Evolutionary conservation across 2,888 invertebrate genomes (phyloP), one percentile per base, ranked within the genome.

Genomic region (Alcis repandata): DNA sequence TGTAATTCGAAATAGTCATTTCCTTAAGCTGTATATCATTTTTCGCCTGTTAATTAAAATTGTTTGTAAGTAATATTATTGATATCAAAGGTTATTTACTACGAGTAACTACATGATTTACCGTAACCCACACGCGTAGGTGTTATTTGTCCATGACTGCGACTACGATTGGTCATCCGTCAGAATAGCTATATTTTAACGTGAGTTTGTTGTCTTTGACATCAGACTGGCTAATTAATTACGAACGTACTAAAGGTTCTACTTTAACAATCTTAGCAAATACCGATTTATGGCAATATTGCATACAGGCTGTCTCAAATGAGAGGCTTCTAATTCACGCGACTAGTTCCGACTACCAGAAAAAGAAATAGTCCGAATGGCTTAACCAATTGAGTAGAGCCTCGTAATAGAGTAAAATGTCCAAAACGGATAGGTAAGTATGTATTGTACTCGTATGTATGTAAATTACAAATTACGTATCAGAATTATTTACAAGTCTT

Each of bases 131-230:
- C 15, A 8, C 3, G 53, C 54, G 61, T 48, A 11, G 54, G 54
- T 48, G 43, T 46, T 49, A 49, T 54, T 56, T 56, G 49, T 43
- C 36, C 32, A 13, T 62, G 56, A 51, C 41, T 36, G 38, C 19
- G 51, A 2, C n/a, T n/a, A n/a, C 13, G 38, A 32, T 46, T 48
- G 63, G 46, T 58, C 58, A 63, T 53, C 52, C 48, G 15, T 63
- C 43, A 11, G 27, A 36, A 43, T 32, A 64, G 46, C 46, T 43
- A 41, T 59, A 38, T 51, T 54, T 45, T 49, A 49, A 22, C 53
- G 9, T 49, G 27, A 19, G 46, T 40, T 13, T 59, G 41, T 59
- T 64, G 51, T 65, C 56, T 65, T 60, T 57, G 52, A 65, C 65
- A 60, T 60, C 57, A 52, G 45, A 60, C 20, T 52, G 45, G 17